These are phyloP conservation scores for Drosophila setosimentum DNA, from an alignment of 2,888 invertebrate genomes.

Conservation along the genomic window DNA sequence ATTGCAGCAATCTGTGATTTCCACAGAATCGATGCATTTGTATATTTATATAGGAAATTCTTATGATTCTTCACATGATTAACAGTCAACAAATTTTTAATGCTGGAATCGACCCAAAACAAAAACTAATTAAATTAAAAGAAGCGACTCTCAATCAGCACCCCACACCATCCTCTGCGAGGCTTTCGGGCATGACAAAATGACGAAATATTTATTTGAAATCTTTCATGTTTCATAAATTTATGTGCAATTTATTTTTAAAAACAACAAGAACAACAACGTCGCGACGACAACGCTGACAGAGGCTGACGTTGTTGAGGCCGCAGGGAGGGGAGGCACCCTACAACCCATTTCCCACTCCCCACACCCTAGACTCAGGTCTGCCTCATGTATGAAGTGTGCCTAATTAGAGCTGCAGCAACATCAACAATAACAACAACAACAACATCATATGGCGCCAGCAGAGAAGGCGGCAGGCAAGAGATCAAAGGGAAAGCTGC, in stretches of 20 bases:
- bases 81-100: constrained; percentile 1
- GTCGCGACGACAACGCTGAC: constrained; percentile 58
- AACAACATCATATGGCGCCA: constrained; percentile 65
- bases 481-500: constrained; percentile 57
- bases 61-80: constrained; percentile 23
- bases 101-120: not conserved
- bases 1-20: constrained; percentile 15
- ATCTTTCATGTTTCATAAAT: constrained; percentile 81
- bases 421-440: constrained; percentile 19
- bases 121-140: constrained; percentile 46
- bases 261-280: constrained; percentile 44
- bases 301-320: constrained; percentile 33
- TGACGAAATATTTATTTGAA: constrained; percentile 81
- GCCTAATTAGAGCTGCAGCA: constrained; percentile 76
- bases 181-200: constrained; percentile 42
- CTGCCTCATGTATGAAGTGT: constrained; percentile 56
- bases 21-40: constrained; percentile 27
- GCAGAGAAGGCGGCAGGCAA: constrained; percentile 6
- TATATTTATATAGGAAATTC: constrained; percentile 18
- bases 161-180: not conserved
- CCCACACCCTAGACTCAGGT: not conserved
- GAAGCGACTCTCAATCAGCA: not conserved
- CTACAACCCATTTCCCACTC: not conserved
- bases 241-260: constrained; percentile 80
- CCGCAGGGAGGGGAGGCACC: constrained; percentile 16